phyloP scores from a whole-genome alignment of 92 coral and sea anemone genomes.

The Epizoanthus stellaris region DNA sequence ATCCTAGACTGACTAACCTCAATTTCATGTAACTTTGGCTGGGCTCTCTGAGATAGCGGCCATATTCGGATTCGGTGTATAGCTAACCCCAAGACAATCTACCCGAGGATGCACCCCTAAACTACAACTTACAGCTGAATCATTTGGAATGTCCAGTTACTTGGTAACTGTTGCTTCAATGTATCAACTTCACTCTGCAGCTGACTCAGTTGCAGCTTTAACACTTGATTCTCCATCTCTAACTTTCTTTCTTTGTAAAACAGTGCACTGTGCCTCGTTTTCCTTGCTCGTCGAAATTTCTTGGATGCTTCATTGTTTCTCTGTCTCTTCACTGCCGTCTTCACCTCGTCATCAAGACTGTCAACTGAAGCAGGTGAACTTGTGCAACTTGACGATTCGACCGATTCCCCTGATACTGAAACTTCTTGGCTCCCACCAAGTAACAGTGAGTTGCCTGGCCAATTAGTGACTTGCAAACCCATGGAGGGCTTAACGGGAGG shows the following conservation, averaged over 20 bases:
- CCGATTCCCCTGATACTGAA: neutral
- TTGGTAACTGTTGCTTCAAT: constrained; percentile 63
- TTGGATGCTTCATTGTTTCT: constrained; percentile 85
- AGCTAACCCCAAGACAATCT: no score
- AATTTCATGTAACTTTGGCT: no score
- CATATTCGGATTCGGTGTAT: no score
- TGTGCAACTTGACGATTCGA: constrained; percentile 28
- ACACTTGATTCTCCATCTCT: constrained; percentile 69
- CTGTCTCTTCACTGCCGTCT: constrained; percentile 62
- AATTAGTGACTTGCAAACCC: neutral
- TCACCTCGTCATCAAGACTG: constrained; percentile 59
- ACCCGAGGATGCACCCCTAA: no score
- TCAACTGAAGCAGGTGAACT: constrained; percentile 48
- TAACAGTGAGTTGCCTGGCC: neutral
- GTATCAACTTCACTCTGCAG: constrained; percentile 60
- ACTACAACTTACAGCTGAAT: constrained; percentile 2
- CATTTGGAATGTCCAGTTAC: constrained; percentile 37
- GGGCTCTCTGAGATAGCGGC: no score
- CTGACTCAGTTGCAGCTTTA: constrained; percentile 69
- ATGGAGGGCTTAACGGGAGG: neutral
- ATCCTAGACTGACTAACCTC: no score
- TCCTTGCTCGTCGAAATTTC: constrained; percentile 77
- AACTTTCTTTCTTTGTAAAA: constrained; percentile 67
- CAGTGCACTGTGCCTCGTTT: constrained; percentile 71
- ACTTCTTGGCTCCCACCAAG: neutral